Conservation (phyloP, 2,888 invertebrate species). For the Lottia gigantea region DNA sequence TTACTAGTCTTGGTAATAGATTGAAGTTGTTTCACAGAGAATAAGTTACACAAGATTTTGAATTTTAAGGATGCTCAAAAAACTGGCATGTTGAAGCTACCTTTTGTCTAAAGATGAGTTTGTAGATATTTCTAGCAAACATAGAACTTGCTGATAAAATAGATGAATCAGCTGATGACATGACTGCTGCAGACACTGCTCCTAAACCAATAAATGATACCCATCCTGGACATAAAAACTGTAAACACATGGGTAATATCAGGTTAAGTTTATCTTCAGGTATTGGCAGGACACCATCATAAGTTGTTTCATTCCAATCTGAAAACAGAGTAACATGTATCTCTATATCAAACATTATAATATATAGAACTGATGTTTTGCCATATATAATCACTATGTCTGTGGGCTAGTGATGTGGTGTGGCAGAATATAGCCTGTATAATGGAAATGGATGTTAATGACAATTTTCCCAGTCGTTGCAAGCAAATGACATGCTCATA, state of each 20-base stretch:
- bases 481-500: too few relatives aligned
- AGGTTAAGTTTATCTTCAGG: conserved; percentile 80
- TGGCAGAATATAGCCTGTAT: too few relatives aligned
- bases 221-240: conserved; percentile 94
- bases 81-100: conserved; percentile 66
- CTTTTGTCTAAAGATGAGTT: conserved; percentile 93
- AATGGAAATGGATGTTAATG: too few relatives aligned
- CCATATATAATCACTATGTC: too few relatives aligned
- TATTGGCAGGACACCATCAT: conserved; percentile 69
- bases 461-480: too few relatives aligned
- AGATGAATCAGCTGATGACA: conserved; percentile 99
- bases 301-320: conserved; percentile 97
- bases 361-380: background rate
- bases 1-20: too few relatives aligned
- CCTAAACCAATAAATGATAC: conserved; percentile 98
- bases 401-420: too few relatives aligned
- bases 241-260: conserved; percentile 96
- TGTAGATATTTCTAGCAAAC: conserved; percentile 99
- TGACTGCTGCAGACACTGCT: conserved; percentile 98
- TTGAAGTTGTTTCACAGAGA: too few relatives aligned
- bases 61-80: too few relatives aligned
- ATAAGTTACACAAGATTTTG: too few relatives aligned
- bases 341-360: too few relatives aligned
- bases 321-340: conserved; percentile 26
- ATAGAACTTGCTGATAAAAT: conserved; percentile 97